Conservation (phyloP, 2,888 invertebrate species). For the Adineta ricciae region DNA sequence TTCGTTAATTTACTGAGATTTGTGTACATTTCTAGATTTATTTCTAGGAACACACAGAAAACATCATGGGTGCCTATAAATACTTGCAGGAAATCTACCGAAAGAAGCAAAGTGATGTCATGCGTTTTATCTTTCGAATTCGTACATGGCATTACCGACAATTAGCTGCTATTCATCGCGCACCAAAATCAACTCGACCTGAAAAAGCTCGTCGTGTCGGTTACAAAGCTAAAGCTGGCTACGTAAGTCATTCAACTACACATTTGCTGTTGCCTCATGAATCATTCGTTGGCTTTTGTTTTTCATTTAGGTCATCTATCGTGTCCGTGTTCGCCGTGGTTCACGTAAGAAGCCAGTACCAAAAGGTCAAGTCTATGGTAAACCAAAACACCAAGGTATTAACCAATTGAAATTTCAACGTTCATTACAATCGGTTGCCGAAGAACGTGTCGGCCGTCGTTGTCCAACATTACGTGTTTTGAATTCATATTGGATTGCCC, state of each 20-base stretch:
- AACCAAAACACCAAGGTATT: constrained; percentile 96
- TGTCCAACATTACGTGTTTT: constrained; percentile 86
- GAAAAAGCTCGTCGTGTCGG: constrained; percentile 95
- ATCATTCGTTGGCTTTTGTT: neutral
- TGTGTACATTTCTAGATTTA: neutral
- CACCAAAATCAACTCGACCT: constrained; percentile 85
- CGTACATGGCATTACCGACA: constrained; percentile 98
- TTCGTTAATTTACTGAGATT: neutral
- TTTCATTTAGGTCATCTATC: constrained; percentile 65
- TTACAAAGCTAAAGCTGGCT: constrained; percentile 90
- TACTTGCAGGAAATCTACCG: constrained; percentile 98
- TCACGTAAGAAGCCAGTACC: constrained; percentile 96
- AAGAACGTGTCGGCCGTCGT: constrained; percentile 90
- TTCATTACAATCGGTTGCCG: constrained; percentile 87
- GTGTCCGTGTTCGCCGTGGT: constrained; percentile 93
- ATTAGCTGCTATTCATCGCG: constrained; percentile 83
- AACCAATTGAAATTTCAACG: constrained; percentile 92
- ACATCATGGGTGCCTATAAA: constrained; percentile 90
- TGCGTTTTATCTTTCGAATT: constrained; percentile 87
- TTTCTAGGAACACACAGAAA: neutral
- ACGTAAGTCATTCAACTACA: constrained; percentile 33
- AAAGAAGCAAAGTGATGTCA: constrained; percentile 98
- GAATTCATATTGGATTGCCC: constrained; percentile 98
- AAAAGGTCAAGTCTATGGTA: constrained; percentile 83
- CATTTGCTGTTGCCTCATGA: neutral